Percentiles rank a stretch among this genome's conserved stretches.
Conservation (phyloP, 2,113 vertebrate genomes). For the Pterophyllum scalare region DNA sequence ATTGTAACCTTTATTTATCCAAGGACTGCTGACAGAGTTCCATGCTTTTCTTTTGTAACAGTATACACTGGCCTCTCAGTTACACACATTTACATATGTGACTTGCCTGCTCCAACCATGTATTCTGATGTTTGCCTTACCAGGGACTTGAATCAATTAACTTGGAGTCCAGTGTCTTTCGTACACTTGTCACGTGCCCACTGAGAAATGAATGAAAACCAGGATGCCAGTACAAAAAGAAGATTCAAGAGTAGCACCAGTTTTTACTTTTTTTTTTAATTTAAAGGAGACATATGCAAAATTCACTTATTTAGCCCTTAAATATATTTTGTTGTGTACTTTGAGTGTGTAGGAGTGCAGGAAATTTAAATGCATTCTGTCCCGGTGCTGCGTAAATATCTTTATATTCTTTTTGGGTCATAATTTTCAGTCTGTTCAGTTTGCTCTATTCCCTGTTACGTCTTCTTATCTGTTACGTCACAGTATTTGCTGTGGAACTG, state of each 20-base stretch:
- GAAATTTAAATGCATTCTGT: no score
- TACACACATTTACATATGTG: constrained; percentile 10
- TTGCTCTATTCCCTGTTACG: no score
- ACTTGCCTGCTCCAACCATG: background rate
- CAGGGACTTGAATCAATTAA: background rate
- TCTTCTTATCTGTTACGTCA: no score
- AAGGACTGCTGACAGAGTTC: background rate
- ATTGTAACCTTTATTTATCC: constrained; percentile 34
- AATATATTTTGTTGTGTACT: no score
- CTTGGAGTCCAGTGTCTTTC: background rate
- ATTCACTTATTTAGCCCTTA: no score
- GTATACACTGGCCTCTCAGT: background rate
- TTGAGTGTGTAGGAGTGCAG: no score
- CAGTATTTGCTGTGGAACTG: no score
- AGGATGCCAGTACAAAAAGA: background rate
- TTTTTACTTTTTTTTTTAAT: background rate
- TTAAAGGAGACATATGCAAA: no score
- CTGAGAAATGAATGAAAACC: background rate
- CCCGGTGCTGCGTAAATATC: no score
- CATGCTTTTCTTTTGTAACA: background rate
- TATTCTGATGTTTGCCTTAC: background rate
- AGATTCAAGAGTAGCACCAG: background rate
- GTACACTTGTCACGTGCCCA: background rate
- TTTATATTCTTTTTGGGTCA: no score
- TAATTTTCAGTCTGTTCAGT: no score